A percentile compares a stretch with the other conserved stretches of the same genome.
Evolutionary conservation across 2,888 invertebrate species (phyloP).

Genomic region (Macrosoma leucophasiata): DNA sequence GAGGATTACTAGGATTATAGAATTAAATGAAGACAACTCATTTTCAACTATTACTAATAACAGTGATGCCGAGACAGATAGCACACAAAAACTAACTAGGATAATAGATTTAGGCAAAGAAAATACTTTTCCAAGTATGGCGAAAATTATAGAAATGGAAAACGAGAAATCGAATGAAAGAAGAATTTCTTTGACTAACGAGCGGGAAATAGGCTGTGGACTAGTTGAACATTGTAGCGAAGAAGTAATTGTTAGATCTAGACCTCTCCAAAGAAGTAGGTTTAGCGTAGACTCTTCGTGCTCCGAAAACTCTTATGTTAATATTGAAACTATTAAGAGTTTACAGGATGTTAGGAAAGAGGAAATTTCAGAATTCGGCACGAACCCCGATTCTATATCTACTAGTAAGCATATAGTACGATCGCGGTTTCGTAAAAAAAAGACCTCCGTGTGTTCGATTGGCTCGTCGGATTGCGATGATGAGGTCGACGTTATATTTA

Average conservation of each 20-base stretch:
- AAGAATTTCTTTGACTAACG: constrained; percentile 64
- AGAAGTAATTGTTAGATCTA: constrained; percentile 56
- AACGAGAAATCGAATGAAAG: constrained; percentile 69
- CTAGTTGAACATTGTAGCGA: constrained; percentile 46
- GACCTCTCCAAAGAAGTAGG: constrained; percentile 57
- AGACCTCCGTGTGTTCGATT: constrained; percentile 70
- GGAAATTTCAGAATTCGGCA: constrained; percentile 45
- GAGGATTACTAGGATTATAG: constrained; percentile 61
- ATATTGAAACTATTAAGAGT: constrained; percentile 71
- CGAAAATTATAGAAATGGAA: constrained; percentile 71
- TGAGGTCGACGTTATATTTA: constrained; percentile 72
- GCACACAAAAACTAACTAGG: constrained; percentile 51
- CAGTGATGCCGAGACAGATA: constrained; percentile 48
- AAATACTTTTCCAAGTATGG: constrained; percentile 62
- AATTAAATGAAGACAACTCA: constrained; percentile 59
- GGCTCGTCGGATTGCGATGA: constrained; percentile 73
- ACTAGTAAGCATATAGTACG: constrained; percentile 50
- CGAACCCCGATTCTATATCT: constrained; percentile 49
- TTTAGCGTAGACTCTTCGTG: constrained; percentile 73
- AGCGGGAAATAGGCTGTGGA: constrained; percentile 67
- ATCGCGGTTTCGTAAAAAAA: constrained; percentile 66
- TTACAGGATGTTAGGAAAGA: constrained; percentile 71
- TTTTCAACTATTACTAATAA: constrained; percentile 51
- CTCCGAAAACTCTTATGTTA: constrained; percentile 75
- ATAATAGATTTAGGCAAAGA: constrained; percentile 62